Evolutionary conservation across 1,140 invertebrate genomes (phyloP).

Genomic region (Asbolus verrucosus): DNA sequence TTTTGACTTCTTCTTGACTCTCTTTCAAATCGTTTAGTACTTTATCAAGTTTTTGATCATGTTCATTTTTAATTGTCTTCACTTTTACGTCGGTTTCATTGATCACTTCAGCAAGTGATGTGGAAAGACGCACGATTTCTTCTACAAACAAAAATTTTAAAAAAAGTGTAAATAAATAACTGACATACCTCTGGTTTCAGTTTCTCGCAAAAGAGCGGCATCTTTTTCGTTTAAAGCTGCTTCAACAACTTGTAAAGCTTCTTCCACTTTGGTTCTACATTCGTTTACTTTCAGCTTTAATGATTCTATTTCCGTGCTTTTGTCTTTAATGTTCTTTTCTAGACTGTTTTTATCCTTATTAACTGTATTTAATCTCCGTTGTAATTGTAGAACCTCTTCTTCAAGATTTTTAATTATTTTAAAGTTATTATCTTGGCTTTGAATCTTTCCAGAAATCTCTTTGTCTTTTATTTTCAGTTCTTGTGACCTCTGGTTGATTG

Average conservation of each 20-base stretch:
- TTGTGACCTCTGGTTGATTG: slow-evolving; percentile 22
- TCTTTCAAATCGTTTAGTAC: slow-evolving; percentile 48
- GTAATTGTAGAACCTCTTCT: slow-evolving; percentile 54
- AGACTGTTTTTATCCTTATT: slow-evolving; percentile 50
- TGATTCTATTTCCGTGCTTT: slow-evolving; percentile 51
- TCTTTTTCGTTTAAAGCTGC: slow-evolving; percentile 62
- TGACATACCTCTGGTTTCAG: slow-evolving; percentile 53
- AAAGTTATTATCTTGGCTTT: slow-evolving; percentile 51
- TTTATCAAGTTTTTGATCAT: slow-evolving; percentile 51
- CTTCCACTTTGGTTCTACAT: slow-evolving; percentile 58
- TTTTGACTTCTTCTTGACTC: slow-evolving; percentile 55
- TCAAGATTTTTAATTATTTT: slow-evolving; percentile 58
- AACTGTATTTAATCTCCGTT: slow-evolving; percentile 52
- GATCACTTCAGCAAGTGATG: slow-evolving; percentile 47
- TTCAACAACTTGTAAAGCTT: slow-evolving; percentile 61
- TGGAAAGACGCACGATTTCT: slow-evolving; percentile 51
- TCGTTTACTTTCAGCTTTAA: slow-evolving; percentile 55
- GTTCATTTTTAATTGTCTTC: slow-evolving; percentile 53
- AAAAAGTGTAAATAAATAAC: slow-evolving; percentile 8
- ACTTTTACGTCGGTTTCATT: slow-evolving; percentile 53
- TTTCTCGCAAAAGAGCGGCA: slow-evolving; percentile 59
- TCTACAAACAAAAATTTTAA: slow-evolving; percentile 44
- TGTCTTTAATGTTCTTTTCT: slow-evolving; percentile 47
- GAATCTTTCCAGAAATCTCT: slow-evolving; percentile 53
- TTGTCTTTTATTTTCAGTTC: slow-evolving; percentile 48